Base-by-base conservation (phyloP, 1,140 invertebrate species). In the Bombus waltoni region DNA sequence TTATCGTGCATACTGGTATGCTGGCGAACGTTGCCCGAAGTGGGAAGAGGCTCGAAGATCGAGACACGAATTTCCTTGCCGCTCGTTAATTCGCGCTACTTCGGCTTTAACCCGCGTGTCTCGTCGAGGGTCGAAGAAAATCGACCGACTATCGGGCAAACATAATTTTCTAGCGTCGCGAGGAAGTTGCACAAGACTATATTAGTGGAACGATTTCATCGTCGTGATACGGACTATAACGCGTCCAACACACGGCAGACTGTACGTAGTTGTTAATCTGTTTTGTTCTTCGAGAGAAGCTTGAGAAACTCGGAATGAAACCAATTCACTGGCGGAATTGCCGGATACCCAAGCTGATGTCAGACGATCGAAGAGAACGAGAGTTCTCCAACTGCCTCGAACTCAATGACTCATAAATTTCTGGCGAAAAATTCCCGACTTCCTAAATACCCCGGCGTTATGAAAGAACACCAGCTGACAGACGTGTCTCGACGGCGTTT, bases 401-500 rank as follows among this genome's bases (percentile, higher is more conserved):
- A 38, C 62, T 53, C 65, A 70, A 70, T 53, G 65, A 70, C 65
- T 70, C 65, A 53, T 53, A 70, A 79, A 71, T 72, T 72, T 73
- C 35, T 22, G 28, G 5, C 28, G 83, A 85, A 80, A 71, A 85
- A 80, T 73, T 35, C 40, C 22, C 71, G 57, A 62, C 68, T 66
- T 80, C 68, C 71, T 74, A 81, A 85, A 85, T 81, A 66, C 38
- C 22, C 28, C 32, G 9, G 13, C 47, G 72, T 77, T 71, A 47
- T 62, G 73, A 83, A 77, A 83, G 44, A 77, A 70, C 85, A 66
- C 59, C 81, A 59, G 65, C 81, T 73, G 85, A 83, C 85, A 72
- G 81, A 87, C 81, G 85, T 78, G 89, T 77, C 78, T 87, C 86
- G 87, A 88, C 89, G 90, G 87, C 92, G 90, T 92, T 93, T 91